These are phyloP conservation scores for Pheosia gnoma DNA, from an alignment of 2,888 invertebrate species.

Conservation along the genomic window DNA sequence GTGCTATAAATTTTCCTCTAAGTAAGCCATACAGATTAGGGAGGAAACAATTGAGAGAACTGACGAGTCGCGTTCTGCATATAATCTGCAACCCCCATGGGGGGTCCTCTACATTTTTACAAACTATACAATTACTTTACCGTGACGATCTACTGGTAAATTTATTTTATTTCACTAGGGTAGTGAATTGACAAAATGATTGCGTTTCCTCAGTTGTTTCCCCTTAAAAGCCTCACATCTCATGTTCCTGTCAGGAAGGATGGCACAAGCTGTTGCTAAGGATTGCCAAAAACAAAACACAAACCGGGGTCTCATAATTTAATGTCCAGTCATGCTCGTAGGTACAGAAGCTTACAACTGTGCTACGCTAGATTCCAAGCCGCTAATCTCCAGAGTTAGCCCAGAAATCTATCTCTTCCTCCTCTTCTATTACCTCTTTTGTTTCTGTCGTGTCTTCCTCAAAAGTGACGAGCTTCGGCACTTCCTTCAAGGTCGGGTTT, in stretches of 20 bases:
- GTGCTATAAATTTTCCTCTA: conserved; percentile 21
- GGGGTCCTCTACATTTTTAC: too few species aligned
- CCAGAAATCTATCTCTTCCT: conserved; percentile 74
- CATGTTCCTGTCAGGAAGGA: conserved; percentile 58
- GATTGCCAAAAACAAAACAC: conserved; percentile 62
- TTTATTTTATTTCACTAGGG: too few species aligned
- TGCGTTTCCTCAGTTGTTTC: too few species aligned
- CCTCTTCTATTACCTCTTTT: conserved; percentile 74
- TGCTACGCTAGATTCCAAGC: conserved; percentile 55
- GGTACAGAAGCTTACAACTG: conserved; percentile 62
- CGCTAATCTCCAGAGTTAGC: conserved; percentile 73
- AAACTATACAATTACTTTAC: too few species aligned
- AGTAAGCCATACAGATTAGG: conserved; percentile 65
- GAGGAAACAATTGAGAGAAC: too few species aligned
- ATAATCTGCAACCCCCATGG: too few species aligned
- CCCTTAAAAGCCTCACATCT: conserved; percentile 44
- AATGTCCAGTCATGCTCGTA: conserved; percentile 78
- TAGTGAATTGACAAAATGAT: too few species aligned
- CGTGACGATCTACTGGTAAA: too few species aligned
- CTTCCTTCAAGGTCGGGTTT: conserved; percentile 55
- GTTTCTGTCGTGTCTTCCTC: conserved; percentile 70
- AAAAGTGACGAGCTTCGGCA: conserved; percentile 70
- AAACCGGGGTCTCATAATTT: conserved; percentile 67
- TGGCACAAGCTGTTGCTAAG: conserved; percentile 49
- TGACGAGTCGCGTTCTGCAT: too few species aligned